Evolutionary conservation across 2,888 invertebrate genomes (phyloP), one percentile per base, ranked within the genome.

Genomic region (Meteorus colon): DNA sequence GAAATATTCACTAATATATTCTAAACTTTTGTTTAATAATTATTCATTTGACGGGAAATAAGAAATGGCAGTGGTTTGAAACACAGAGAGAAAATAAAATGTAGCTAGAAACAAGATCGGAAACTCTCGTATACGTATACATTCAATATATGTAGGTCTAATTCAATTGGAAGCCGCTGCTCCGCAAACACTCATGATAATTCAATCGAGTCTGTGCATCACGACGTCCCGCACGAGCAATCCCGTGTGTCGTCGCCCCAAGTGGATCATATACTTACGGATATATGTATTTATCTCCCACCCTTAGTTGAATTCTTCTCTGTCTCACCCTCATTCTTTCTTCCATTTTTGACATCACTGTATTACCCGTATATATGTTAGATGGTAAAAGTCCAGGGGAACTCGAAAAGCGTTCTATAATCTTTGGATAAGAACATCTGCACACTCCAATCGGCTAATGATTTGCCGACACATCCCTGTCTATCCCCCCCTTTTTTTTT

Each of bases 101-200:
- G 48, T 14, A 51, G 63, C 51, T 0, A 34, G 2, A 34, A 48
- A 45, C 34, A 63, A 19, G 19, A 19, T 3, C 59, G 37, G 1
- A 24, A 24, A 24, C 24, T 24, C 24, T 31, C 19, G 16, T 59
- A 37, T 24, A 55, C 29, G 69, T 62, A 69, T 63, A 71, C 60
- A 73, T 69, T 24, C 24, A 24, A 59, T 69, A 74, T 74, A 67
- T 63, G 60, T 77, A 79, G 80, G 82, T 82, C 85, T 89, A 89
- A 89, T 89, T 89, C 89, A 86, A 89, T 89, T 89, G 89, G 84
- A 88, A 79, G 84, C 85, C 85, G 84, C 86, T 86, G 87, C 86
- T 89, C 87, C 88, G 86, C 89, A 89, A 89, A 89, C 89, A 89
- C 89, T 89, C 88, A 86, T 87, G 89, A 89, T 89, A 89, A 89